These are phyloP conservation scores for Plemyria rubiginata DNA, from an alignment of 2,888 invertebrate genomes.

Conservation along the genomic window DNA sequence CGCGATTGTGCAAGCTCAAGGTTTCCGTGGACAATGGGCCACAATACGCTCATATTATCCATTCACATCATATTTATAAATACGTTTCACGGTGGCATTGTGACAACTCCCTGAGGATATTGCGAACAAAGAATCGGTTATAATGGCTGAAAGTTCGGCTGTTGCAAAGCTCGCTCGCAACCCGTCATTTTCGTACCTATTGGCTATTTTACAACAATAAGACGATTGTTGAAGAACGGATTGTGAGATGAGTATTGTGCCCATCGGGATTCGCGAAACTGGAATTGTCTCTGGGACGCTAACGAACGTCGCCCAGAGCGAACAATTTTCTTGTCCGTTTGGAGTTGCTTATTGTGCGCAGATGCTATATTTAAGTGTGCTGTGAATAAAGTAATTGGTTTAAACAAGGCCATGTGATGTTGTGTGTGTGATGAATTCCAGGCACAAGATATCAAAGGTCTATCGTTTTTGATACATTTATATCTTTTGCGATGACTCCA, in stretches of 20 bases:
- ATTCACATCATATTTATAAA: slow-evolving; percentile 84
- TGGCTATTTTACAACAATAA: slow-evolving; percentile 84
- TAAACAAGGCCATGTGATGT: slow-evolving; percentile 10
- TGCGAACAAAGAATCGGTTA: slow-evolving; percentile 75
- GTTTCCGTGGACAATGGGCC: slow-evolving; percentile 58
- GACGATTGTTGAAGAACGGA: slow-evolving; percentile 69
- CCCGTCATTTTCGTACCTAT: slow-evolving; percentile 84
- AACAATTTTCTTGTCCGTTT: slow-evolving; percentile 44
- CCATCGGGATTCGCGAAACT: slow-evolving; percentile 76
- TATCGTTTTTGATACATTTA: background rate
- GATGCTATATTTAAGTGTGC: slow-evolving; percentile 15
- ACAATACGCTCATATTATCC: slow-evolving; percentile 77
- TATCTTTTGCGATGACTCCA: no score
- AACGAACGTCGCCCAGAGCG: slow-evolving; percentile 65
- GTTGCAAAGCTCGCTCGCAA: slow-evolving; percentile 73
- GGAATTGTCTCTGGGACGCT: slow-evolving; percentile 77
- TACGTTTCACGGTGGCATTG: slow-evolving; percentile 78
- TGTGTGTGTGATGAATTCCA: slow-evolving; percentile 6
- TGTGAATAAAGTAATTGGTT: slow-evolving; percentile 17
- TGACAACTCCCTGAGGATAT: slow-evolving; percentile 78
- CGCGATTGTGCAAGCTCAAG: slow-evolving; percentile 74
- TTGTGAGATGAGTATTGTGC: slow-evolving; percentile 69
- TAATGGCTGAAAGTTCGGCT: slow-evolving; percentile 74
- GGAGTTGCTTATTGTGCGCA: slow-evolving; percentile 22
- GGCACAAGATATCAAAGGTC: background rate